Conservation (phyloP, 92 coral and sea anemone species). For the Siderastrea radians region DNA sequence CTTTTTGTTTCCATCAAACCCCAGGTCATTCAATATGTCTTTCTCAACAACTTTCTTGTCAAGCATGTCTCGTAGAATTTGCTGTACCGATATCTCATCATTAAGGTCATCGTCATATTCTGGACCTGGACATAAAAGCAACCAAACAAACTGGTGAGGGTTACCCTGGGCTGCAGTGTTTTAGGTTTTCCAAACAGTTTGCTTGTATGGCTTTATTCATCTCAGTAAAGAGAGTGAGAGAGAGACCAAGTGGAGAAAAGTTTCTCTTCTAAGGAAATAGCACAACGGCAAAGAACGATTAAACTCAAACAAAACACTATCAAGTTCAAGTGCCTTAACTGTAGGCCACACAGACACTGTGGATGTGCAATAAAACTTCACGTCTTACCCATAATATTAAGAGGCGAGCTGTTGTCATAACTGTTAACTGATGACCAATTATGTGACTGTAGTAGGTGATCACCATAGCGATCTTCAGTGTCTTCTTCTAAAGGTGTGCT, state of each 20-base stretch:
- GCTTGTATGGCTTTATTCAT: too few species aligned
- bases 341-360: too few species aligned
- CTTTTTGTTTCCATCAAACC: slow-evolving; percentile 73
- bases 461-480: neutral
- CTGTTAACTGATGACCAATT: slow-evolving; percentile 26
- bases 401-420: neutral
- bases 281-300: too few species aligned
- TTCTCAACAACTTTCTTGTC: slow-evolving; percentile 91
- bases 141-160: neutral
- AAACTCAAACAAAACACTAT: too few species aligned
- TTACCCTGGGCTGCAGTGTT: too few species aligned
- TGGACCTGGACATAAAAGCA: slow-evolving; percentile 29
- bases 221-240: too few species aligned
- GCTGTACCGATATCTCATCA: slow-evolving; percentile 96
- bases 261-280: too few species aligned
- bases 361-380: neutral
- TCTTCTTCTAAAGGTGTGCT: slow-evolving; percentile 21
- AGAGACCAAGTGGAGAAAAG: too few species aligned
- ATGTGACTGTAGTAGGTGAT: slow-evolving; percentile 34
- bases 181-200: too few species aligned
- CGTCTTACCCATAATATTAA: slow-evolving; percentile 36
- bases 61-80: slow-evolving; percentile 91
- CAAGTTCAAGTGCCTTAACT: too few species aligned
- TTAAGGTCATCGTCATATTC: slow-evolving; percentile 91
- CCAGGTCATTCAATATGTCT: slow-evolving; percentile 78